Percentiles rank a stretch among this genome's conserved stretches.
Conservation (phyloP, 2,113 vertebrate genomes). For the Nothoprocta perdicaria region DNA sequence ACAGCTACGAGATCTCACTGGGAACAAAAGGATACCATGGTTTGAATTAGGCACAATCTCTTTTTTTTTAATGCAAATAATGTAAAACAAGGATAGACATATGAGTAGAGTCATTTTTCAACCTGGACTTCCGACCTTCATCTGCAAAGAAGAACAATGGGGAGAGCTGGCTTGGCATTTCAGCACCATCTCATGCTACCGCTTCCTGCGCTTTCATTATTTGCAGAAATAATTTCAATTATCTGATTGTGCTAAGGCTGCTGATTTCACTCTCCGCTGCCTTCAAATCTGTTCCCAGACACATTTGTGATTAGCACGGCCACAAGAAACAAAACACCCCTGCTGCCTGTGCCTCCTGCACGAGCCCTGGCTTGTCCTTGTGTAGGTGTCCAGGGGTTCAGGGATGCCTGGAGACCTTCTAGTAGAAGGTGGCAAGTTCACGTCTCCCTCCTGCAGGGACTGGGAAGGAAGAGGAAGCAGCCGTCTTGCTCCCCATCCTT, state of each 20-base stretch:
- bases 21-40: not conserved
- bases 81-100: not conserved
- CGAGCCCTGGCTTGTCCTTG: not conserved
- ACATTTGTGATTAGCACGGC: not conserved
- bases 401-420: not conserved
- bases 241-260: not conserved
- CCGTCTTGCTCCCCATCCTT: not conserved
- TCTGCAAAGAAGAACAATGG: not conserved
- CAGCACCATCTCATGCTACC: not conserved
- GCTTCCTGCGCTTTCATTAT: constrained; percentile 6
- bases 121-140: not conserved
- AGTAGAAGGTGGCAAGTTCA: not conserved
- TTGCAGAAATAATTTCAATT: constrained; percentile 9
- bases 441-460: not conserved
- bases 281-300: not conserved
- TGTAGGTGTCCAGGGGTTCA: not conserved
- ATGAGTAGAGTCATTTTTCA: not conserved
- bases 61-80: constrained; percentile 27
- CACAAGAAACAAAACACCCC: not conserved
- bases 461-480: not conserved
- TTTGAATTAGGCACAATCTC: constrained; percentile 27
- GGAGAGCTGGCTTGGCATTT: not conserved
- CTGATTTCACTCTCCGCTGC: constrained; percentile 1
- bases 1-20: not conserved
- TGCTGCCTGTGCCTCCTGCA: not conserved